These are phyloP conservation scores for Phoebastria nigripes DNA, from an alignment of 2,797 vertebrate species.

Conservation along the genomic window DNA sequence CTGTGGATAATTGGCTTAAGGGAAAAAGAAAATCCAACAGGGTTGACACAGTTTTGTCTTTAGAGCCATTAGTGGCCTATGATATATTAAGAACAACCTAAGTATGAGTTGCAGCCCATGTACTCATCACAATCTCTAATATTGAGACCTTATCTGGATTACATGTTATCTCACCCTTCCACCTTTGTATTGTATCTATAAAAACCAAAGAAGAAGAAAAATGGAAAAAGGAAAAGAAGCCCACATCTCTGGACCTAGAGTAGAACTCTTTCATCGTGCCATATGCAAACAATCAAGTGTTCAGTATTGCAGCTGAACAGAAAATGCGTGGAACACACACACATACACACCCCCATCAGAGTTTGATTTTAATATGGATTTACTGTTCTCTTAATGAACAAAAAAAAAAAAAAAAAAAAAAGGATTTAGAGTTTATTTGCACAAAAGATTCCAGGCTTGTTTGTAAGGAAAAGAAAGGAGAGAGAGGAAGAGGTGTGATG, in stretches of 20 bases:
- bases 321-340: background rate
- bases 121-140: fast-evolving
- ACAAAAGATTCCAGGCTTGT: background rate
- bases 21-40: fast-evolving
- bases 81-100: background rate
- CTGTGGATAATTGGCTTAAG: background rate
- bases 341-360: background rate
- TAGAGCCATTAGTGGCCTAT: background rate
- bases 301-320: background rate
- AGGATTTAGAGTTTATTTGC: background rate
- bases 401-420: background rate
- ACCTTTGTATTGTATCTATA: background rate
- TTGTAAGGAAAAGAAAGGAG: background rate
- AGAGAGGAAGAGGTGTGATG: background rate
- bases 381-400: background rate
- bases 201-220: background rate
- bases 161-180: background rate
- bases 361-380: background rate
- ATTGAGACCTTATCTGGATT: background rate
- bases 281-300: background rate
- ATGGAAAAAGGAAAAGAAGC: background rate
- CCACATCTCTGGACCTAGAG: background rate
- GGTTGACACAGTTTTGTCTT: background rate
- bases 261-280: background rate
- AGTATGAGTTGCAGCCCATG: background rate